Evolutionary conservation across 2,113 vertebrate genomes (phyloP).

Genomic region (Dryoscopus gambensis): DNA sequence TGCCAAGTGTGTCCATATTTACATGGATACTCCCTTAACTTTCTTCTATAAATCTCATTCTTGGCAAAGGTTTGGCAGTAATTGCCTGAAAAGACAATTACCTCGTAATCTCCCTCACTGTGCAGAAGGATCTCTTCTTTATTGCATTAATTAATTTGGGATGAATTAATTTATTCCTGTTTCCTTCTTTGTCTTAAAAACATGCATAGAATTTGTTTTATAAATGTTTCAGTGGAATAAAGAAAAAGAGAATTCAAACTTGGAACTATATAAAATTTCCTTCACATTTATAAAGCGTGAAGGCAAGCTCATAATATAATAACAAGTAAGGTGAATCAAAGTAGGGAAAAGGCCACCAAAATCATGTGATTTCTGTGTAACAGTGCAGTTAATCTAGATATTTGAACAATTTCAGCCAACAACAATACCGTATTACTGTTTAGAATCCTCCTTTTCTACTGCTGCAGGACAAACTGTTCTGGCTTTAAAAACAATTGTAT

Average conservation of each 20-base stretch:
- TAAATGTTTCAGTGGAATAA: neutral
- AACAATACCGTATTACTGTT: neutral
- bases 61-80: conserved; percentile 41
- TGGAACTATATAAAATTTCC: conserved; percentile 9
- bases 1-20: conserved; percentile 40
- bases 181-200: neutral
- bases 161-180: neutral
- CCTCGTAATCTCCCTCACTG: neutral
- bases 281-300: conserved; percentile 20
- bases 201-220: neutral
- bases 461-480: neutral
- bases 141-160: conserved; percentile 27
- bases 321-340: conserved; percentile 26
- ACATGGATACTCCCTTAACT: conserved; percentile 16
- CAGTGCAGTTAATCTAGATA: neutral
- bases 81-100: neutral
- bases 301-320: neutral
- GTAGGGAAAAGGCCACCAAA: neutral
- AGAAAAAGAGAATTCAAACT: neutral
- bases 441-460: neutral
- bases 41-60: conserved; percentile 14
- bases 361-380: neutral
- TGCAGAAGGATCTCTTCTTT: neutral
- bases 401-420: neutral
- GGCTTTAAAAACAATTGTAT: neutral